Percentiles rank a stretch among this genome's conserved stretches.
These are phyloP conservation scores for Napeogenes sylphis DNA, from an alignment of 2,888 invertebrate species.

Conservation along the genomic window DNA sequence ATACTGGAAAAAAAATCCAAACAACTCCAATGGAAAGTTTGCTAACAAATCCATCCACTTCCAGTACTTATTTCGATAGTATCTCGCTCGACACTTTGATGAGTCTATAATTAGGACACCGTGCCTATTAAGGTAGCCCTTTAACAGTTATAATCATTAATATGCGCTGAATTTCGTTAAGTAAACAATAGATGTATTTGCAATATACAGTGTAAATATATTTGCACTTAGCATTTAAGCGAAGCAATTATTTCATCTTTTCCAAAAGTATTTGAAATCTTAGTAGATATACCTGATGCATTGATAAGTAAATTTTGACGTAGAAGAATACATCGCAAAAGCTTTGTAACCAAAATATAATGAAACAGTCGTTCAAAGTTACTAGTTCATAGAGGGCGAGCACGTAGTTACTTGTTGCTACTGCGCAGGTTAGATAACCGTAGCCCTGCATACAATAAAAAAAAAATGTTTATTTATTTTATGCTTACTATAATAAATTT, in stretches of 20 bases:
- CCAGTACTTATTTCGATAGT: constrained; percentile 54
- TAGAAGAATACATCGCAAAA: constrained; percentile 62
- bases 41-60: constrained; percentile 56
- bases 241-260: not conserved
- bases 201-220: too few species aligned
- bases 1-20: constrained; percentile 59
- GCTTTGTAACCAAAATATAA: constrained; percentile 56
- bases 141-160: constrained; percentile 10
- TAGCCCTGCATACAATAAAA: constrained; percentile 40
- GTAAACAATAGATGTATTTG: not conserved
- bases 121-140: constrained; percentile 61
- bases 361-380: constrained; percentile 57
- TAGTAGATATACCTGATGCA: constrained; percentile 56
- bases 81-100: constrained; percentile 55
- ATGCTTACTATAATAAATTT: not conserved
- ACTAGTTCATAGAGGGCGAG: constrained; percentile 53
- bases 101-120: constrained; percentile 51
- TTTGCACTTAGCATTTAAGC: not conserved
- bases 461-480: not conserved
- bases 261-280: not conserved
- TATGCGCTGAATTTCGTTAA: not conserved
- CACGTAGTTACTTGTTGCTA: constrained; percentile 54
- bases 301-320: constrained; percentile 46
- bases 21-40: constrained; percentile 56
- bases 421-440: constrained; percentile 54